Evolutionary conservation across 2,888 invertebrate species (phyloP).

Genomic region (Cyclophora punctaria): DNA sequence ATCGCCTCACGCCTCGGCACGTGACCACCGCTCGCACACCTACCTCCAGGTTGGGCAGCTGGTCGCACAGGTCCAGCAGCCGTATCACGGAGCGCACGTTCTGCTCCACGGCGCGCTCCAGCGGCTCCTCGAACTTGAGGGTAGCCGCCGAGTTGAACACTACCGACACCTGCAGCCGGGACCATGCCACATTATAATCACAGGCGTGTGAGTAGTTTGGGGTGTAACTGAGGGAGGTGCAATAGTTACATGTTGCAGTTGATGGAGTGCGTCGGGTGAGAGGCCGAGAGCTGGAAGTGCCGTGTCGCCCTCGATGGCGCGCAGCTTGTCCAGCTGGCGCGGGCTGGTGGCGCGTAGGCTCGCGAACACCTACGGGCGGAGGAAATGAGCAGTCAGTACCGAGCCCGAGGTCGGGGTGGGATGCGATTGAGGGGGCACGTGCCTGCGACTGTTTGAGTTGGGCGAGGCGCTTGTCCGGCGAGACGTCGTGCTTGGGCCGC

Average conservation of each 20-base stretch:
- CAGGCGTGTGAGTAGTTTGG: too few relatives aligned
- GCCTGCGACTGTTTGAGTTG: constrained; percentile 75
- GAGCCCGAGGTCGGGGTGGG: too few relatives aligned
- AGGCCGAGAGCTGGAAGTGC: constrained; percentile 76
- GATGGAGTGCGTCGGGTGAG: constrained; percentile 55
- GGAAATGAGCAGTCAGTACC: too few relatives aligned
- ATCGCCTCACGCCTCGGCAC: neutral
- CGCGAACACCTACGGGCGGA: constrained; percentile 70
- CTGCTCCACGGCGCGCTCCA: constrained; percentile 80
- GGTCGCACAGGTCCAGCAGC: constrained; percentile 79
- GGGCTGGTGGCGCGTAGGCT: constrained; percentile 69
- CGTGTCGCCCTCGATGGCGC: constrained; percentile 77
- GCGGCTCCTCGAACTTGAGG: constrained; percentile 83
- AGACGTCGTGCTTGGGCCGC: constrained; percentile 70
- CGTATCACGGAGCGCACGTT: constrained; percentile 82
- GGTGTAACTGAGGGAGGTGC: constrained; percentile 10
- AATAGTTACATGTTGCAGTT: constrained; percentile 24
- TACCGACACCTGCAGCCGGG: constrained; percentile 71
- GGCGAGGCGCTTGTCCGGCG: constrained; percentile 59
- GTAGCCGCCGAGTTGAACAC: constrained; percentile 89
- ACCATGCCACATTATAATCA: too few relatives aligned
- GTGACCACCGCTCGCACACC: neutral
- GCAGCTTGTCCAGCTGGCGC: constrained; percentile 75
- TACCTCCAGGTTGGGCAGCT: constrained; percentile 79
- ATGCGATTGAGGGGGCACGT: constrained; percentile 12